Percentiles rank a stretch among this genome's conserved stretches.
These are phyloP conservation scores for Polymixis lichenea DNA, from an alignment of 2,888 invertebrate genomes.

Conservation along the genomic window DNA sequence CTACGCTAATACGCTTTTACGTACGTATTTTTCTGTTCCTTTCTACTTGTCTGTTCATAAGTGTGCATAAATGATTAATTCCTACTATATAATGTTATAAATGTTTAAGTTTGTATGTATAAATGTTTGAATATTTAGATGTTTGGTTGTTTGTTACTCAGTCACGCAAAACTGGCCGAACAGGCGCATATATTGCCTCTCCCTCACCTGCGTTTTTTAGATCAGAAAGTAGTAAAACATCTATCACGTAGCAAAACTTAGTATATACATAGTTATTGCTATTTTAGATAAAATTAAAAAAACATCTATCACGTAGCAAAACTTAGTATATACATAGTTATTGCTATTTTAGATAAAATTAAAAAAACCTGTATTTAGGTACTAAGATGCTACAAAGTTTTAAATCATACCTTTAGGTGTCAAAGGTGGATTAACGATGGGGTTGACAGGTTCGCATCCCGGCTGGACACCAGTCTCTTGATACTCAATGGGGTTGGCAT, in stretches of 20 bases:
- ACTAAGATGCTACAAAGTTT: too few species aligned
- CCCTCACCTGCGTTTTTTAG: too few species aligned
- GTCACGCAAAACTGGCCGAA: too few species aligned
- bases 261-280: neutral
- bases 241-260: neutral
- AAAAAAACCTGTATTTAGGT: neutral
- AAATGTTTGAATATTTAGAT: too few species aligned
- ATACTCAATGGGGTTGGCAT: neutral
- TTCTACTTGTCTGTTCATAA: too few species aligned
- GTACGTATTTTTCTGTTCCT: too few species aligned
- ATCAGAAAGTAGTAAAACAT: neutral
- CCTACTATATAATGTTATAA: too few species aligned
- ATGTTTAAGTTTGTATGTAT: too few species aligned
- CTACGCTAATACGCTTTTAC: too few species aligned
- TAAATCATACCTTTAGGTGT: conserved; percentile 4
- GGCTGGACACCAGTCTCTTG: neutral
- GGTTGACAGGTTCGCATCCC: neutral
- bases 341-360: neutral
- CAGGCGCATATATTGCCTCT: too few species aligned
- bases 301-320: neutral
- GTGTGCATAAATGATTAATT: too few species aligned
- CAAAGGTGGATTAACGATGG: neutral
- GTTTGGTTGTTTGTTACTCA: too few species aligned
- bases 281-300: neutral
- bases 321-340: neutral